phyloP scores from a whole-genome alignment of 2,888 invertebrate genomes.

The Drosophila robusta region DNA sequence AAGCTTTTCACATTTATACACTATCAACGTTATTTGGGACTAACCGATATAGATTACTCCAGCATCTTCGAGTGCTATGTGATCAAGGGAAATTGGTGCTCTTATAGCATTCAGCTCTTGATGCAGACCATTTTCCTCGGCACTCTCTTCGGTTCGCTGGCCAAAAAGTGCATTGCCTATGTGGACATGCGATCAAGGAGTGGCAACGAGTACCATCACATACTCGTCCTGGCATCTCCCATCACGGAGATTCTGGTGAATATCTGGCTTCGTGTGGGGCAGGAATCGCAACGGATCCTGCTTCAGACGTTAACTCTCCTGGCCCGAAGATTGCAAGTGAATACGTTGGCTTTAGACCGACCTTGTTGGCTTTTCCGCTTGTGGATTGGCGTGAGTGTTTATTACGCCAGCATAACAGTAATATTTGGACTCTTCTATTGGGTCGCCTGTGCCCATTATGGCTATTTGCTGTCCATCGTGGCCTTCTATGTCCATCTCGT shows the following conservation, averaged over 20 bases:
- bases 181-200: slow-evolving; percentile 13
- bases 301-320: slow-evolving; percentile 12
- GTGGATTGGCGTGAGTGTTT: slow-evolving; percentile 20
- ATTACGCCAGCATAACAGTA: not conserved
- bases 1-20: slow-evolving; percentile 21
- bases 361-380: slow-evolving; percentile 27
- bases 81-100: slow-evolving; percentile 16
- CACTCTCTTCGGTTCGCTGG: not conserved
- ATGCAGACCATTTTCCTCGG: not conserved
- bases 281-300: slow-evolving; percentile 20
- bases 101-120: slow-evolving; percentile 6
- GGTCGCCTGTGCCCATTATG: not conserved
- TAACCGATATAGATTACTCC: slow-evolving; percentile 34
- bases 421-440: not conserved
- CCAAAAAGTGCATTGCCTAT: not conserved
- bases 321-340: slow-evolving; percentile 16
- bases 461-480: not conserved
- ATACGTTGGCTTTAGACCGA: slow-evolving; percentile 10
- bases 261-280: slow-evolving; percentile 23
- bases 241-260: slow-evolving; percentile 16
- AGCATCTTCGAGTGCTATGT: slow-evolving; percentile 2
- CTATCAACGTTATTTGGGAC: slow-evolving; percentile 30
- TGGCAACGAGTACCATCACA: slow-evolving; percentile 17
- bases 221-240: slow-evolving; percentile 14
- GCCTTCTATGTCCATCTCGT: not conserved